Evolutionary conservation across 2,888 invertebrate genomes (phyloP).

Genomic region (Scaptomyza reducta): DNA sequence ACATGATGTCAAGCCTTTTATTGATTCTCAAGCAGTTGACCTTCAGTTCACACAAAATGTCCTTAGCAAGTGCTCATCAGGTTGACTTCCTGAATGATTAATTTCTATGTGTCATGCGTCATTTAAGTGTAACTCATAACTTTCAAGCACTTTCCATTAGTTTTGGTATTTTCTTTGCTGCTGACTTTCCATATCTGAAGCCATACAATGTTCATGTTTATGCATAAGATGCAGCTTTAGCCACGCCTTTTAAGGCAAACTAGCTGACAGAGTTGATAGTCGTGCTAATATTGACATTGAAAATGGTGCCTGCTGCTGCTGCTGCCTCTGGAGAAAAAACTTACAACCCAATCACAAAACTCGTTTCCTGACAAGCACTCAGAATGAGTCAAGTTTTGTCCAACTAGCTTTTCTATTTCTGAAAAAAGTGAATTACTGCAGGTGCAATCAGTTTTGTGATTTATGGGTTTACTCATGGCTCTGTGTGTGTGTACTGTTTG

Average conservation of each 20-base stretch:
- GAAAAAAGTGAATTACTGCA: constrained; percentile 42
- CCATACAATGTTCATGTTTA: not conserved
- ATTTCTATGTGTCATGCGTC: constrained; percentile 48
- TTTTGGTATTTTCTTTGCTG: constrained; percentile 6
- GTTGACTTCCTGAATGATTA: constrained; percentile 39
- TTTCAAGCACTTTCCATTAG: constrained; percentile 48
- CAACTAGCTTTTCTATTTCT: constrained; percentile 39
- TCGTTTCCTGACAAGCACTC: constrained; percentile 34
- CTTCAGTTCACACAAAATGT: constrained; percentile 41
- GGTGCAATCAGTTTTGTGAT: constrained; percentile 48
- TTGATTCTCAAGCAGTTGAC: constrained; percentile 60
- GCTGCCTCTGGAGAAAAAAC: constrained; percentile 17
- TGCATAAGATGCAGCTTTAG: constrained; percentile 32
- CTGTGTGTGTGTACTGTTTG: constrained; percentile 22
- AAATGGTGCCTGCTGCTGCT: constrained; percentile 42
- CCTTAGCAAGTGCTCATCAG: constrained; percentile 6
- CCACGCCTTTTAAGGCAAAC: constrained; percentile 14
- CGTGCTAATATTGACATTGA: constrained; percentile 76
- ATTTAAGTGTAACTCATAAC: constrained; percentile 40
- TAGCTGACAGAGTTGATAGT: constrained; percentile 17
- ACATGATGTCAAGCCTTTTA: constrained; percentile 37
- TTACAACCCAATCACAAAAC: constrained; percentile 37
- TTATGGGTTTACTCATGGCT: constrained; percentile 21
- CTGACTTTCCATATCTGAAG: constrained; percentile 46
- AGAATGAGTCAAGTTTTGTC: constrained; percentile 62